Base-by-base conservation (phyloP, 1,140 invertebrate genomes). In the Hydropsyche tenuis region DNA sequence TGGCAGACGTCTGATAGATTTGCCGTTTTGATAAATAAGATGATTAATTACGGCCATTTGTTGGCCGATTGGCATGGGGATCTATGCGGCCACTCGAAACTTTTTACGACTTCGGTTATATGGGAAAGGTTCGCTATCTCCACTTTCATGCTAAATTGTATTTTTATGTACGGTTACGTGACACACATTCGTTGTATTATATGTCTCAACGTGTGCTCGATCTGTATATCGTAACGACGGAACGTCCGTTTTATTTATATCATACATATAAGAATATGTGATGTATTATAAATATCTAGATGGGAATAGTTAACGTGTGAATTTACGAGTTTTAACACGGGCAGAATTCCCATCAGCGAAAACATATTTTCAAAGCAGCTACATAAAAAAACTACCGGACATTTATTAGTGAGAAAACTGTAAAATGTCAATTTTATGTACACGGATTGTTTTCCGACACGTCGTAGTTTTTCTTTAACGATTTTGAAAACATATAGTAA, bases 1-100 rank as follows among this genome's bases (percentile, higher is more conserved):
- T 20, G 56, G 56, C 68, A 37, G 48, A 56, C 63, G 30, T 45
- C 63, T 23, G 37, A 65, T 42, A 42, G 68, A 70, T 70, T 43
- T 25, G 68, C 68, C 51, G 51, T 73, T 53, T 56, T 43, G 75
- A 73, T 69, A 73, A 76, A 70, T 73, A 65, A 60, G 30, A 76
- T 73, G 75, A 76, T 76, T 73, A 73, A 76, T 76, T 73, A 48
- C 75, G 30, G 45, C 66, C 71, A 73, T 73, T 72, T 75, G 70
- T 73, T 69, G 30, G 64, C 4, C 65, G 56, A 73, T 73, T 64
- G 64, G 48, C 68, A 70, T 37, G 68, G 2, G 68, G 56, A 45
- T 56, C 51, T 22, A 27, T 25, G 48, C 16, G 42, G 62, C 25
- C 65, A 72, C 27, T 48, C 43, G 46, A 51, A 56, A 75, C 69